Conservation (phyloP, 2,797 vertebrate genomes). For the Sphenopsis melanotis region DNA sequence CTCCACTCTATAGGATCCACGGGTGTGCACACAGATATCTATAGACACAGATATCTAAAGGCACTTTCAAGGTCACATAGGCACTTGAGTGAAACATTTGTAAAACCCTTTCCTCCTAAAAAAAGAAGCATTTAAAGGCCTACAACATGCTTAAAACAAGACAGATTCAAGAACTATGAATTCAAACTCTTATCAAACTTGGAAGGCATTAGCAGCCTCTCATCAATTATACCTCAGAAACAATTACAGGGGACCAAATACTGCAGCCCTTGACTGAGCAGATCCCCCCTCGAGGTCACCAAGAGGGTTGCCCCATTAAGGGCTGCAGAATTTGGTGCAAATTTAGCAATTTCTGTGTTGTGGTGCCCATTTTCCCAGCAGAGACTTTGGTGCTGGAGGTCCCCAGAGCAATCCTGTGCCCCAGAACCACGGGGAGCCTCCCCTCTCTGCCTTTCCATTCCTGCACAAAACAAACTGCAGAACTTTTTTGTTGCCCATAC, state of each 20-base stretch:
- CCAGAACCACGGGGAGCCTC: not conserved
- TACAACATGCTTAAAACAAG: not conserved
- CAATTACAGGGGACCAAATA: slow-evolving; percentile 27
- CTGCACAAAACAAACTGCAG: not conserved
- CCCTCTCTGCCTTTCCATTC: not conserved
- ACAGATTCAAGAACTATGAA: not conserved
- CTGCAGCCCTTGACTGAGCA: not conserved
- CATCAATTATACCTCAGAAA: slow-evolving; percentile 34
- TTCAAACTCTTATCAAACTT: slow-evolving; percentile 24
- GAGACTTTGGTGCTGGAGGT: not conserved
- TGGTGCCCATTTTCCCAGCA: not conserved
- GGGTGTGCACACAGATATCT: not conserved
- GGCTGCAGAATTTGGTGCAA: not conserved
- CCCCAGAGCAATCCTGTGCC: not conserved
- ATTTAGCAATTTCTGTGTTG: not conserved
- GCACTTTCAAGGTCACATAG: not conserved
- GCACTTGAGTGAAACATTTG: not conserved
- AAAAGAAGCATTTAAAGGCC: not conserved
- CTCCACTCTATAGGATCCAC: not conserved
- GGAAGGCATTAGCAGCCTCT: slow-evolving; percentile 7
- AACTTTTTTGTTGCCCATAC: not conserved
- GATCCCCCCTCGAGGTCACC: not conserved
- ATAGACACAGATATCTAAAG: not conserved
- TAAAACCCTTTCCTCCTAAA: not conserved
- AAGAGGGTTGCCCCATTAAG: not conserved